phyloP scores from a whole-genome alignment of 2,888 invertebrate genomes.

The Lycocerus yunnanus region DNA sequence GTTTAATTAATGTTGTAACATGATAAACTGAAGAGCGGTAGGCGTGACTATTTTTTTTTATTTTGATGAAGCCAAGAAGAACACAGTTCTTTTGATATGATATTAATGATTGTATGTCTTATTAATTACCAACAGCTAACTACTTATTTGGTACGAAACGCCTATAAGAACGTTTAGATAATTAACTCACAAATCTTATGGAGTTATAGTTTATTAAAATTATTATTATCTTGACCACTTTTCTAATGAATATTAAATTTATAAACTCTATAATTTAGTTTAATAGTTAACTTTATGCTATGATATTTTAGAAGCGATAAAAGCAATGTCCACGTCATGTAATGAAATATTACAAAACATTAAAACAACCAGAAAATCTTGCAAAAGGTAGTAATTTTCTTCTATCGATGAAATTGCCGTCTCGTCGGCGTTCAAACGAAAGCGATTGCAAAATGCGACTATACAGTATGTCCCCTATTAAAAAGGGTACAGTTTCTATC shows the following conservation, averaged over 20 bases:
- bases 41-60: slow-evolving; percentile 44
- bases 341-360: background rate
- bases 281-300: background rate
- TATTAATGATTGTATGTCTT: slow-evolving; percentile 23
- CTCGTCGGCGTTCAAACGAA: too few species aligned
- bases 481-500: too few species aligned
- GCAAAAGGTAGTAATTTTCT: background rate
- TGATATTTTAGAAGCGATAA: background rate
- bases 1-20: slow-evolving; percentile 52
- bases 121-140: slow-evolving; percentile 27
- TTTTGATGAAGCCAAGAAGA: slow-evolving; percentile 28
- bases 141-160: slow-evolving; percentile 24
- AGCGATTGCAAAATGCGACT: too few species aligned
- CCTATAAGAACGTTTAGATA: slow-evolving; percentile 21
- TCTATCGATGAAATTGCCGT: background rate
- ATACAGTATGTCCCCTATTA: too few species aligned
- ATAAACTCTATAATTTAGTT: background rate
- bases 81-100: slow-evolving; percentile 29
- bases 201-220: background rate
- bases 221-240: background rate
- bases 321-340: background rate
- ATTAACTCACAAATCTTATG: slow-evolving; percentile 2
- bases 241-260: slow-evolving; percentile 5
- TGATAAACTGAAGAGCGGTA: slow-evolving; percentile 47
- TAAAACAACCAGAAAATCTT: background rate